Conservation (phyloP, 2,888 invertebrate species). For the Tanytarsus gracilentus region DNA sequence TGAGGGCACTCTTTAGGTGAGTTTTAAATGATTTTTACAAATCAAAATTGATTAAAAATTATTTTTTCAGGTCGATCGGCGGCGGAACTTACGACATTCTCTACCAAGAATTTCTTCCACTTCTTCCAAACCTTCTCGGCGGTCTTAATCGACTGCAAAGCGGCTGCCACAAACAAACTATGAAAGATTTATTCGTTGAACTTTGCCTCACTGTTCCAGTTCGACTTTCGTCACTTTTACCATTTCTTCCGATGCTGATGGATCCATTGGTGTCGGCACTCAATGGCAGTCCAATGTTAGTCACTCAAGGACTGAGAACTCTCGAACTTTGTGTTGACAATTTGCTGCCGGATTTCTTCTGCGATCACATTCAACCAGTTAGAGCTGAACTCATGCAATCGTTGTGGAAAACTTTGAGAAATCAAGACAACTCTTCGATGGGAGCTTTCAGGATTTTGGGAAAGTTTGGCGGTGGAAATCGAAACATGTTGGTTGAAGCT, state of each 20-base stretch:
- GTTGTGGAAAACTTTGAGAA: slow-evolving; percentile 85
- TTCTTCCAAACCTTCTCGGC: slow-evolving; percentile 89
- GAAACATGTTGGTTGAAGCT: slow-evolving; percentile 97
- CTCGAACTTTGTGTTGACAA: slow-evolving; percentile 97
- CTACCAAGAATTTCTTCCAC: slow-evolving; percentile 94
- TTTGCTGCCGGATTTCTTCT: slow-evolving; percentile 94
- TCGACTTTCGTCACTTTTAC: slow-evolving; percentile 85
- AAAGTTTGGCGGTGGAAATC: slow-evolving; percentile 96
- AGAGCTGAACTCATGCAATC: slow-evolving; percentile 97
- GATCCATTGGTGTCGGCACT: slow-evolving; percentile 96
- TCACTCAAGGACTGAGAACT: slow-evolving; percentile 89
- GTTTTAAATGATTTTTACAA: no score
- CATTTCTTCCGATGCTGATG: slow-evolving; percentile 97
- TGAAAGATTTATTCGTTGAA: slow-evolving; percentile 98
- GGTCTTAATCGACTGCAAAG: slow-evolving; percentile 92
- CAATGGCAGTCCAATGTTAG: slow-evolving; percentile 89
- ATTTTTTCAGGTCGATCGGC: slow-evolving; percentile 88
- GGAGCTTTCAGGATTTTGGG: slow-evolving; percentile 93
- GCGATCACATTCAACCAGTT: slow-evolving; percentile 97
- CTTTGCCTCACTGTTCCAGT: slow-evolving; percentile 97
- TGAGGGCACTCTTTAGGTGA: slow-evolving; percentile 84
- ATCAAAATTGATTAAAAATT: no score
- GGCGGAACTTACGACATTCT: slow-evolving; percentile 95
- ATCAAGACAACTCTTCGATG: slow-evolving; percentile 80
- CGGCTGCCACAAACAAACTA: slow-evolving; percentile 92